These are phyloP conservation scores for Leucoraja ocellata DNA, from an alignment of 2,797 vertebrate genomes.

Conservation along the genomic window DNA sequence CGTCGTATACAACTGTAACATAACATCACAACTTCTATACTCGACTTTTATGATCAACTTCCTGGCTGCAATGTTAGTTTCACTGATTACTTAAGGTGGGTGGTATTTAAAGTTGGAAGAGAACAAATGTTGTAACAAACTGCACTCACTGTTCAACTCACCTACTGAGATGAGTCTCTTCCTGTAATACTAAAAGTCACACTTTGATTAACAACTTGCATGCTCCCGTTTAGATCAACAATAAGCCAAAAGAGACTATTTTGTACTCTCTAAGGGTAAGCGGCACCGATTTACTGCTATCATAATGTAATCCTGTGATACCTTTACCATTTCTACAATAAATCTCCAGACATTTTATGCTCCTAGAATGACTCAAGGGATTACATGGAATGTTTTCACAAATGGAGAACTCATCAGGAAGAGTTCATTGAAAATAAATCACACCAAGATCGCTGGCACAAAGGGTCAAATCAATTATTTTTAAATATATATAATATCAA, in stretches of 20 bases:
- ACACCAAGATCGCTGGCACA: neutral
- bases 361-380: conserved; percentile 15
- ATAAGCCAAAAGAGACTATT: conserved; percentile 2
- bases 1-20: too few species aligned
- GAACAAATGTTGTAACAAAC: neutral
- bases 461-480: neutral
- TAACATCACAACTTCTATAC: too few species aligned
- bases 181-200: conserved; percentile 16
- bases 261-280: conserved; percentile 9
- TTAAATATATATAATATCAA: neutral
- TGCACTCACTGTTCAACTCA: conserved; percentile 4
- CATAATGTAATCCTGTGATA: conserved; percentile 22
- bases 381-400: conserved; percentile 25
- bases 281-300: conserved; percentile 34
- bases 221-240: neutral
- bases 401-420: conserved; percentile 24
- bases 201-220: conserved; percentile 22
- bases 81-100: neutral
- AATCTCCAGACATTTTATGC: conserved; percentile 25
- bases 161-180: neutral
- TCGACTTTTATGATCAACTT: too few species aligned
- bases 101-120: neutral
- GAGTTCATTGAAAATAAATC: conserved; percentile 34
- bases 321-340: conserved; percentile 31
- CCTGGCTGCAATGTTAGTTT: too few species aligned